Conservation (phyloP, 2,797 vertebrate species). For the Champsocephalus esox region DNA sequence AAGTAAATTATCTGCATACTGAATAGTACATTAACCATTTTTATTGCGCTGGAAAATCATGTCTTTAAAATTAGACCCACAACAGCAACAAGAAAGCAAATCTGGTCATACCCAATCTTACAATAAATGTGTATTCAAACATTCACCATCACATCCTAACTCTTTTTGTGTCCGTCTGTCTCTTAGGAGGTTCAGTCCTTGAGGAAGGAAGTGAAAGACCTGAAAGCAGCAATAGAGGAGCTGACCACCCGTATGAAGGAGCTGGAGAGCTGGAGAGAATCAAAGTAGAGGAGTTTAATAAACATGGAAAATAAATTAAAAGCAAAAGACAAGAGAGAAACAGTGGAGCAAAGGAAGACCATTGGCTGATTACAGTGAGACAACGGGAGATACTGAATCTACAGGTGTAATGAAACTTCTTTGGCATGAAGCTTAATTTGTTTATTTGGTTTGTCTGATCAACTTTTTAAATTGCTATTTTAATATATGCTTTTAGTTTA, state of each 20-base stretch:
- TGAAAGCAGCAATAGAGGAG: slow-evolving; percentile 78
- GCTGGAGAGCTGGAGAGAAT: slow-evolving; percentile 79
- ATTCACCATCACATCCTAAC: neutral
- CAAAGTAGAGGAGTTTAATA: slow-evolving; percentile 33
- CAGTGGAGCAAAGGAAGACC: slow-evolving; percentile 1
- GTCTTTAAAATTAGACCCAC: neutral
- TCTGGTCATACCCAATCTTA: neutral
- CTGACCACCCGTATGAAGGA: slow-evolving; percentile 78
- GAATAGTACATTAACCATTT: neutral
- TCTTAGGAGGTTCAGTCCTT: slow-evolving; percentile 80
- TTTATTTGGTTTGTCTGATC: slow-evolving; percentile 61
- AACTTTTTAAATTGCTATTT: slow-evolving; percentile 52
- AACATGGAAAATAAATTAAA: slow-evolving; percentile 11
- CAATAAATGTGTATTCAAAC: neutral
- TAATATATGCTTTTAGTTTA: slow-evolving; percentile 80
- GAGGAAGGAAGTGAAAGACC: slow-evolving; percentile 80
- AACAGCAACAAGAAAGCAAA: neutral
- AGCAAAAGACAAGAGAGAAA: slow-evolving; percentile 20
- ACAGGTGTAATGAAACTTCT: slow-evolving; percentile 30
- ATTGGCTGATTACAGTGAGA: slow-evolving; percentile 31
- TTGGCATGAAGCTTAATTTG: slow-evolving; percentile 57
- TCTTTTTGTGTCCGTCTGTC: slow-evolving; percentile 7
- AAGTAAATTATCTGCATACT: neutral
- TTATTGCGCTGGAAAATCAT: neutral
- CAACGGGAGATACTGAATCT: slow-evolving; percentile 52